These are phyloP conservation scores for Aphaenogaster floridana DNA, from an alignment of 1,140 invertebrate species.

Conservation along the genomic window DNA sequence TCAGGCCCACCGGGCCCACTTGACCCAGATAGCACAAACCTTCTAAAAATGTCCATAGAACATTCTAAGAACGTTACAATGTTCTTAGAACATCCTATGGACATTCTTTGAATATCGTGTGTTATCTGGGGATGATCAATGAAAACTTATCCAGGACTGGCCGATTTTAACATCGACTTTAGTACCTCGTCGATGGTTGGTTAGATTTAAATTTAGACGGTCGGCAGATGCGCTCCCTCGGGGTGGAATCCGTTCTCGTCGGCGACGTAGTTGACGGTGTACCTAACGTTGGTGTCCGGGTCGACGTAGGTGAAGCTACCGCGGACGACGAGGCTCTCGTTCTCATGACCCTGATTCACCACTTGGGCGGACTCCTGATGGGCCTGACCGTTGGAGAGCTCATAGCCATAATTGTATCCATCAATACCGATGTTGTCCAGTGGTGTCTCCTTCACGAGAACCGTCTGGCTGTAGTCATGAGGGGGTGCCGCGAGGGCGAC, in stretches of 20 bases:
- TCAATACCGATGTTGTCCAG: conserved; percentile 84
- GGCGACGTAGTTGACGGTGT: conserved; percentile 85
- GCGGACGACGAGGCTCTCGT: conserved; percentile 62
- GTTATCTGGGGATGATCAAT: neutral
- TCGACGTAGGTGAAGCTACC: conserved; percentile 70
- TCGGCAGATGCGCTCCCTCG: conserved; percentile 70
- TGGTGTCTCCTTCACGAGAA: conserved; percentile 79
- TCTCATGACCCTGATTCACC: conserved; percentile 69
- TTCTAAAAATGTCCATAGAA: too few relatives aligned
- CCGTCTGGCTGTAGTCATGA: conserved; percentile 45
- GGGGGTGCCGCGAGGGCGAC: conserved; percentile 79
- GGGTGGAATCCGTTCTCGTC: conserved; percentile 84
- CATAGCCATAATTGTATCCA: conserved; percentile 85
- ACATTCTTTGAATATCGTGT: too few relatives aligned
- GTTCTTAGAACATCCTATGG: too few relatives aligned
- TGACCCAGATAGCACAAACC: too few relatives aligned
- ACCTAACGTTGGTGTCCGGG: conserved; percentile 77
- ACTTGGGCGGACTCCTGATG: conserved; percentile 85
- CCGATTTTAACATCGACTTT: neutral
- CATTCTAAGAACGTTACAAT: too few relatives aligned
- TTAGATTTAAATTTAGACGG: conserved; percentile 17
- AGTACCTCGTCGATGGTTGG: neutral
- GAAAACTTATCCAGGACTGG: neutral
- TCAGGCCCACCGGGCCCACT: neutral
- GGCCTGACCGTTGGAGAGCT: conserved; percentile 89